Percentiles rank a stretch among this genome's conserved stretches.
Conservation (phyloP, 1,140 invertebrate species). For the Oedothorax gibbosus region DNA sequence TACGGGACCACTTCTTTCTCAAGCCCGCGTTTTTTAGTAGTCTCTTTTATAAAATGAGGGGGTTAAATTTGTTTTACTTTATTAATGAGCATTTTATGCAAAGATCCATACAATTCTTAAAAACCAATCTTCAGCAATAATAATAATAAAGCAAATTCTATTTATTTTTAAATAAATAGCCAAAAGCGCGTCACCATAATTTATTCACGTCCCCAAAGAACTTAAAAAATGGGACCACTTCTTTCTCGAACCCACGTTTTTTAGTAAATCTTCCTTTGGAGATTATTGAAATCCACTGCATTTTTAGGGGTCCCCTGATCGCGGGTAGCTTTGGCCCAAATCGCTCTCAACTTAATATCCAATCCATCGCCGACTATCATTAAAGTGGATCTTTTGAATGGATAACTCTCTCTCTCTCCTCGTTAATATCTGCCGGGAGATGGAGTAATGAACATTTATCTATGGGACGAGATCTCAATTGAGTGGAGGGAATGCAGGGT, state of each 20-base stretch:
- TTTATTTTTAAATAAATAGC: too few relatives aligned
- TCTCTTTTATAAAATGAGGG: too few relatives aligned
- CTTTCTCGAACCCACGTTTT: not conserved
- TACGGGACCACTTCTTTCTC: not conserved
- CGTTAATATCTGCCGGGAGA: constrained; percentile 41
- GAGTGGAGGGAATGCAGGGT: not conserved
- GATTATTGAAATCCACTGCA: too few relatives aligned
- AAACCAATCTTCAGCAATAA: too few relatives aligned
- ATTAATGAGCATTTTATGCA: too few relatives aligned
- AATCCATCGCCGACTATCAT: not conserved
- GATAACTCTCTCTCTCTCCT: not conserved
- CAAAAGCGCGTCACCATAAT: too few relatives aligned
- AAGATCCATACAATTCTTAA: too few relatives aligned
- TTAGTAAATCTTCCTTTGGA: not conserved
- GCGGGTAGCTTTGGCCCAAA: constrained; percentile 21
- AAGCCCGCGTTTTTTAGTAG: not conserved
- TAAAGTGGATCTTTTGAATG: constrained; percentile 17
- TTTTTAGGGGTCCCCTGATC: too few relatives aligned
- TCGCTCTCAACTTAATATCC: constrained; percentile 25
- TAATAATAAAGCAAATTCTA: too few relatives aligned
- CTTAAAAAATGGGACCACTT: not conserved
- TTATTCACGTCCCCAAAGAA: too few relatives aligned
- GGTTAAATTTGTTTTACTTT: too few relatives aligned
- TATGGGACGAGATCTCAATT: constrained; percentile 2
- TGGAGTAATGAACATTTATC: constrained; percentile 51